Evolutionary conservation across 1,140 invertebrate species (phyloP), one percentile per base, ranked within the genome.

Genomic region (Lepidurus packardi): DNA sequence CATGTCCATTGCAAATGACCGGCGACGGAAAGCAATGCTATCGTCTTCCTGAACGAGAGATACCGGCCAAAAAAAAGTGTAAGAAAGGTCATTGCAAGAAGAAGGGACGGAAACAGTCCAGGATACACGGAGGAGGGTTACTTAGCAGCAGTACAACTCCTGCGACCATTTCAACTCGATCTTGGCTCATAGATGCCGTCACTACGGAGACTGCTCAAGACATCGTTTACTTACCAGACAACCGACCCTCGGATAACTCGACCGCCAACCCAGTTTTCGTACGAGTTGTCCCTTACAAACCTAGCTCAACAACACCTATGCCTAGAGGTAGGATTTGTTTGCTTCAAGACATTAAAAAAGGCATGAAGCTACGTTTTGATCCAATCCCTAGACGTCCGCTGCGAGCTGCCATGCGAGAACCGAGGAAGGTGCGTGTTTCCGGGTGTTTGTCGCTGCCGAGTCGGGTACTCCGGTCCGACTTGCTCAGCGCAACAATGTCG

Each of bases 1-100:
- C 24, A 13, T 80, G 79, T 79, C 79, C 79, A 11, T 5, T 9
- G 21, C 34, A 10, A 34, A 79, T 65, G 24, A 79, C 76, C 25
- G 79, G 79, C 10, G 79, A 80, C 43, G 79, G 79, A 42, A 74
- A 76, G 24, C 24, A 76, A 73, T 80, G 79, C 53, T 73, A 16
- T 13, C 45, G 41, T 34, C 21, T 13, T 7, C 25, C 47, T 43
- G 41, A 79, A 13, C 21, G 16, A 7, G 13, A 7, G 53, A 7
- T 65, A 13, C 7, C 53, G 13, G 21, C 21, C 16, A 65, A 65
- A n/a, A n/a, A 13, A 21, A 65, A 65, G 21, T 65, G 53, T 65
- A 65, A 65, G 21, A 65, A 13, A 9, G 21, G 13, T 21, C 16
- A 65, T 21, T 65, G 53, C 21, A 21, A n/a, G 21, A 65, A 65